Conservation (phyloP, 92 coral and sea anemone genomes). For the Chrysogorgia sp. region DNA sequence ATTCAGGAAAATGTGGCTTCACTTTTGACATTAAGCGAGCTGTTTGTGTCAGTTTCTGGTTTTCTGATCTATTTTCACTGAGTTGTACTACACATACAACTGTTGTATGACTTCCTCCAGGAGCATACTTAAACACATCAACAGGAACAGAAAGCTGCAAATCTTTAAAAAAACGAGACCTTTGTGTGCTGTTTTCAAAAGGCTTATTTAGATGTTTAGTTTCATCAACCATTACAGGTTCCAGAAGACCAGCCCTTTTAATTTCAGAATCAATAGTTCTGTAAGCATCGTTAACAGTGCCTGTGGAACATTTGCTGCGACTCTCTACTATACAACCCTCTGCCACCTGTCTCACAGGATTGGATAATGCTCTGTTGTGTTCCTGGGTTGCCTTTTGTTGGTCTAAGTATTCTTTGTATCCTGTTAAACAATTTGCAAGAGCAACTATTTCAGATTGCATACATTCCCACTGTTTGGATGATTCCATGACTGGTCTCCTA, state of each 20-base stretch:
- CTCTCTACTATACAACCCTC: constrained; percentile 39
- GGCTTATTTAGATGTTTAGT: constrained; percentile 8
- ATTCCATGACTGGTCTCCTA: constrained; percentile 38
- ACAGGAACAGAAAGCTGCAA: constrained; percentile 25
- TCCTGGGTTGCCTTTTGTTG: constrained; percentile 24
- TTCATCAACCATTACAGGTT: constrained; percentile 42
- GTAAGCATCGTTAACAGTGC: background rate
- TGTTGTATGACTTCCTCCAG: constrained; percentile 8
- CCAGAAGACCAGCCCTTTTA: background rate
- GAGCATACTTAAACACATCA: constrained; percentile 7
- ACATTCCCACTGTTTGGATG: constrained; percentile 30
- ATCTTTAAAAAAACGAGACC: constrained; percentile 19
- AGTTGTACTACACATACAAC: constrained; percentile 12
- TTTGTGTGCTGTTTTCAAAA: background rate
- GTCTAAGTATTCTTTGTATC: constrained; percentile 30
- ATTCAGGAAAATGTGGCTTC: constrained; percentile 36
- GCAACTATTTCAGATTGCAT: constrained; percentile 14
- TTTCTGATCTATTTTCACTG: background rate
- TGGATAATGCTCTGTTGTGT: no score
- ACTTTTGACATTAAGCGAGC: constrained; percentile 15
- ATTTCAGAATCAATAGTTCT: background rate
- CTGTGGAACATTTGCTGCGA: constrained; percentile 4
- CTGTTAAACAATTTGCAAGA: constrained; percentile 48
- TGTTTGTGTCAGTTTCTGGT: background rate
- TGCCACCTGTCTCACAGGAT: no score